Evolutionary conservation across 2,113 vertebrate genomes (phyloP), one percentile per base, ranked within the genome.

Genomic region (Melanotaenia duboulayi): DNA sequence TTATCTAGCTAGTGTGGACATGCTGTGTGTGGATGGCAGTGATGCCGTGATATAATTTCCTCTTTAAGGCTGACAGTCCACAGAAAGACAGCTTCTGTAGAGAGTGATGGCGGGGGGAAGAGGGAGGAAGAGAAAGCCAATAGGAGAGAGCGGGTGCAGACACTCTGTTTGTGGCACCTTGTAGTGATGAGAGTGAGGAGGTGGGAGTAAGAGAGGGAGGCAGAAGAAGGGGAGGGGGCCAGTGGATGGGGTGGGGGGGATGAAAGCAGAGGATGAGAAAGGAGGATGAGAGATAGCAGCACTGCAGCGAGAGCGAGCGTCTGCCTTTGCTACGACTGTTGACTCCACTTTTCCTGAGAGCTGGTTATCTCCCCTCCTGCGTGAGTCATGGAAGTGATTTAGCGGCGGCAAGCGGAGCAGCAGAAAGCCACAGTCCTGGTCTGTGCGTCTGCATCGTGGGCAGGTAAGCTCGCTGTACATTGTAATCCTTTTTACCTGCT

Each of bases 311-410:
- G 62, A 82, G 72, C 25, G 51, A 68, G 69, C 63, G 19, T 49
- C 81, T 78, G 72, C 69, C 74, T 74, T 64, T 74, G 60, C 74
- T 55, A 20, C 63, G 50, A 65, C 17, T 80, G 81, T 68, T 76
- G 71, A 51, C 76, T 87, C 73, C 82, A 80, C 80, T 83, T 82
- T 84, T 16, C 61, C 78, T 64, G 70, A 67, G 82, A 82, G 79
- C 82, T 49, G 19, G 28, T 69, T 65, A 39, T 85, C 74, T 44
- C 55, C 72, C 74, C 46, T 58, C 63, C 82, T 40, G 59, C 28
- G 74, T 87, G 86, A 89, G 79, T 91, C 86, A 86, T 87, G 90
- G 83, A 73, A 74, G 81, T 78, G 82, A 76, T 87, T 65, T 84
- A 61, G 62, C 55, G 76, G 48, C 80, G 82, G 75, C 83, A 81